phyloP scores from a whole-genome alignment of 2,797 vertebrate genomes.

The Cyprinella venusta region DNA sequence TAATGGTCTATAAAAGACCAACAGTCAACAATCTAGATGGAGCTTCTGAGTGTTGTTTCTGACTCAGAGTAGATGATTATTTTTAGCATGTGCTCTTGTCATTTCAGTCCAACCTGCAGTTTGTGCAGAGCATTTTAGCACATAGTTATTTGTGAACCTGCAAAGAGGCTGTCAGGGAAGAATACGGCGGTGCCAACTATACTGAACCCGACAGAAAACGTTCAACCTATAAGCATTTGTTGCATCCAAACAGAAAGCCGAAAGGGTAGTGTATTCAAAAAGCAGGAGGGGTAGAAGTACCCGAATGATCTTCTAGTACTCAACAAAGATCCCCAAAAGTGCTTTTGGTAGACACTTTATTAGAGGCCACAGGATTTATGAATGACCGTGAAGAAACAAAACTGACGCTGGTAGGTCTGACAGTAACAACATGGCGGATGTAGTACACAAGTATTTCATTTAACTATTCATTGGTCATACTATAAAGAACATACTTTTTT shows the following conservation, averaged over 20 bases:
- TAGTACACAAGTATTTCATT: neutral
- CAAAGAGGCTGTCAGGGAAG: slow-evolving; percentile 13
- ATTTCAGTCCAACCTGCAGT: neutral
- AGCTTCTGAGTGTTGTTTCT: slow-evolving; percentile 6
- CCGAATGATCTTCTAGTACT: neutral
- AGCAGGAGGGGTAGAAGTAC: neutral
- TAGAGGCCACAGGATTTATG: neutral
- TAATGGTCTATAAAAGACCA: no score
- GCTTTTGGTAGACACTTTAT: neutral
- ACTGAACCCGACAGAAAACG: neutral
- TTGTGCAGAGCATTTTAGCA: slow-evolving; percentile 4
- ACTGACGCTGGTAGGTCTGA: neutral
- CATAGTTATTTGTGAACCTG: slow-evolving; percentile 18
- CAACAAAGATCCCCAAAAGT: neutral
- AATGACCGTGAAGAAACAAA: neutral
- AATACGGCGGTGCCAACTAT: neutral
- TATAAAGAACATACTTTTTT: no score
- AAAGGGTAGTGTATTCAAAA: neutral
- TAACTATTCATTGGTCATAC: neutral
- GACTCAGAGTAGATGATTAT: slow-evolving; percentile 12
- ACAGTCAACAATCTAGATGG: neutral
- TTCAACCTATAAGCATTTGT: neutral
- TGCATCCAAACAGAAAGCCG: neutral
- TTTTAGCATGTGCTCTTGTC: slow-evolving; percentile 9
- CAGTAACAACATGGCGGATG: neutral